Base-by-base conservation (phyloP, 2,113 vertebrate species). In the Ophthalmolycus amberensis region DNA sequence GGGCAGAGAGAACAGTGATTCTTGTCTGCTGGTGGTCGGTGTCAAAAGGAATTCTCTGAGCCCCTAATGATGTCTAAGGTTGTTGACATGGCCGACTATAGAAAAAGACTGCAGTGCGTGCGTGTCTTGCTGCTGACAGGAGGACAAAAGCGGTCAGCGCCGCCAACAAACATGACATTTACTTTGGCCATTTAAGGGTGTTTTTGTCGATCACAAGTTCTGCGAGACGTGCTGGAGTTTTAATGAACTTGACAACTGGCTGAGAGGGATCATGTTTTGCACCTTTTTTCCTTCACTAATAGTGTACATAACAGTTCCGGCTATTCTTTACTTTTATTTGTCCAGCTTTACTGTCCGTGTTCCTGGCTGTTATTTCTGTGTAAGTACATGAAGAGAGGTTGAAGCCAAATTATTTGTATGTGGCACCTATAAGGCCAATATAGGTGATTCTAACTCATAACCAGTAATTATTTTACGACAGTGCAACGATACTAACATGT, bases 131-230 rank as follows among this genome's bases (percentile, higher is more conserved):
- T 76, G 64, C 54, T 71, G 48, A 82, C 71, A 37, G 70, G 6
- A 75, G 56, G 60, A 67, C 80, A 79, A 62, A 75, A 46, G 46
- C 1, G 4, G 62, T 81, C 80, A 73, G 63, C 12, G 50, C 14
- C 25, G 56, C 71, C 38, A 71, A 74, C 65, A 77, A 74, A 54
- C 42, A 42, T 84, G 83, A 82, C 75, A 81, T 82, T 83, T 76
- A 60, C 37, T 34, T 42, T 25, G 22, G 63, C 50, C 50, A 67
- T 87, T 83, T 71, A 65, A 74, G 16, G 56, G 32, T 44, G 20
- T 77, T 85, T 40, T 74, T 25, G 66, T 73, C 37, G 0, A 10
- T 81, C 62, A 52, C 54, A 83, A 46, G 1, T n/a, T 8, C 8
- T 54, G 60, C n/a, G 38, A 70, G 71, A 69, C 20, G 58, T 15